These are phyloP conservation scores for Eubasilissa regina DNA, from an alignment of 1,140 invertebrate species.

Conservation along the genomic window DNA sequence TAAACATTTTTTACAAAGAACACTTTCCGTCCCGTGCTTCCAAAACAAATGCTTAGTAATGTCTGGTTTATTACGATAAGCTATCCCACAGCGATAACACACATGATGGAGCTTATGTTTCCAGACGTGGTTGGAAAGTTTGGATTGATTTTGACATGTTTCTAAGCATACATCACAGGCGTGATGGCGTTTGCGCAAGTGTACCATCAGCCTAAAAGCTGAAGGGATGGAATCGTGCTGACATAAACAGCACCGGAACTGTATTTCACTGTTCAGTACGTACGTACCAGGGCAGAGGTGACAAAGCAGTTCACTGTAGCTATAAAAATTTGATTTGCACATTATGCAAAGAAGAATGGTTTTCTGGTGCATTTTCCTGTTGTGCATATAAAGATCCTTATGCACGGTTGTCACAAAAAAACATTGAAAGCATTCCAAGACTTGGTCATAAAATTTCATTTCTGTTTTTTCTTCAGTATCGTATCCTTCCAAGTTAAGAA, in stretches of 20 bases:
- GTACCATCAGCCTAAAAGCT: slow-evolving; percentile 88
- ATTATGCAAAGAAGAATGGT: slow-evolving; percentile 85
- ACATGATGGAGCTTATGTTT: slow-evolving; percentile 90
- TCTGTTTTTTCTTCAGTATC: slow-evolving; percentile 73
- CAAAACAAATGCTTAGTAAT: slow-evolving; percentile 91
- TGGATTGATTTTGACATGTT: slow-evolving; percentile 82
- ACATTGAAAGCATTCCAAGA: slow-evolving; percentile 89
- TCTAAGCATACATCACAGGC: slow-evolving; percentile 90
- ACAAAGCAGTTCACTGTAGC: slow-evolving; percentile 87
- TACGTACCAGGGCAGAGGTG: slow-evolving; percentile 87
- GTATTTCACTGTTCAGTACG: slow-evolving; percentile 76
- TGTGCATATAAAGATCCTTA: slow-evolving; percentile 88
- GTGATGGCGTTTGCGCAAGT: slow-evolving; percentile 85
- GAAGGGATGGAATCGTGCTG: slow-evolving; percentile 82
- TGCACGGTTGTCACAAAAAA: slow-evolving; percentile 81
- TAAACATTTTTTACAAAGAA: slow-evolving; percentile 86
- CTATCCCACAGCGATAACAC: slow-evolving; percentile 88
- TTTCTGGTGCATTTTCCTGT: slow-evolving; percentile 88
- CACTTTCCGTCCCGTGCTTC: slow-evolving; percentile 92
- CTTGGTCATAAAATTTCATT: slow-evolving; percentile 72
- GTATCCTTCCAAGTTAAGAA: slow-evolving; percentile 81
- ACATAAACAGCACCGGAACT: slow-evolving; percentile 83
- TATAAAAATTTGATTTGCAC: slow-evolving; percentile 89
- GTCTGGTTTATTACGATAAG: slow-evolving; percentile 88
- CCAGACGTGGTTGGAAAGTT: slow-evolving; percentile 88